Conservation (phyloP, 2,113 vertebrate genomes). For the Spermophilus dauricus region DNA sequence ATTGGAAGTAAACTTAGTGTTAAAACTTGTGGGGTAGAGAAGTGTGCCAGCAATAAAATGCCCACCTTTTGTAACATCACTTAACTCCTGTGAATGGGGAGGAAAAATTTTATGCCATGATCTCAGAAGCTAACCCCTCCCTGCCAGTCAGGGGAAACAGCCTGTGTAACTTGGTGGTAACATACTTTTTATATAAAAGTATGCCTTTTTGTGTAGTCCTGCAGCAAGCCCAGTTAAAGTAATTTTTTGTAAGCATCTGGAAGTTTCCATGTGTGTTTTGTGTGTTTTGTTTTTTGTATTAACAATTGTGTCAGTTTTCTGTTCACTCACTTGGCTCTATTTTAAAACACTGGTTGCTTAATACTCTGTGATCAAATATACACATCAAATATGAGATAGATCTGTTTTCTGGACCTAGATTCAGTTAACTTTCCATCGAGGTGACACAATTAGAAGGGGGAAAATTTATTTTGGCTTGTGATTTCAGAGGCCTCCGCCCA, state of each 20-base stretch:
- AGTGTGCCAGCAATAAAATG: neutral
- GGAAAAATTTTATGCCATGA: neutral
- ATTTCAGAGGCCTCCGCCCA: neutral
- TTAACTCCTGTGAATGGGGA: neutral
- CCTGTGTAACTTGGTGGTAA: neutral
- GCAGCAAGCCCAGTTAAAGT: neutral
- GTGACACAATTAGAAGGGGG: neutral
- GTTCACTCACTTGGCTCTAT: neutral
- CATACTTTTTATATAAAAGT: neutral
- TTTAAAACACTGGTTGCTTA: neutral
- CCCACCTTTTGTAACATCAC: neutral
- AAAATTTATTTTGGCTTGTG: neutral
- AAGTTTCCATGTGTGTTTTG: neutral
- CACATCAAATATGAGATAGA: neutral
- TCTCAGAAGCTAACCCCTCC: neutral
- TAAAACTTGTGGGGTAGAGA: neutral
- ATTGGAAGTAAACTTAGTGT: neutral
- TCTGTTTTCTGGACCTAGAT: neutral
- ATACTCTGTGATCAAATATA: neutral
- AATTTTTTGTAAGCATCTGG: neutral
- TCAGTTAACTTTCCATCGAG: neutral
- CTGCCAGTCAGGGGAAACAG: neutral
- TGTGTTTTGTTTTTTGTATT: neutral
- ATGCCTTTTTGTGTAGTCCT: neutral
- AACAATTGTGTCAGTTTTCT: neutral